Base-by-base conservation (phyloP, 2,888 invertebrate species). In the Thera britannica region DNA sequence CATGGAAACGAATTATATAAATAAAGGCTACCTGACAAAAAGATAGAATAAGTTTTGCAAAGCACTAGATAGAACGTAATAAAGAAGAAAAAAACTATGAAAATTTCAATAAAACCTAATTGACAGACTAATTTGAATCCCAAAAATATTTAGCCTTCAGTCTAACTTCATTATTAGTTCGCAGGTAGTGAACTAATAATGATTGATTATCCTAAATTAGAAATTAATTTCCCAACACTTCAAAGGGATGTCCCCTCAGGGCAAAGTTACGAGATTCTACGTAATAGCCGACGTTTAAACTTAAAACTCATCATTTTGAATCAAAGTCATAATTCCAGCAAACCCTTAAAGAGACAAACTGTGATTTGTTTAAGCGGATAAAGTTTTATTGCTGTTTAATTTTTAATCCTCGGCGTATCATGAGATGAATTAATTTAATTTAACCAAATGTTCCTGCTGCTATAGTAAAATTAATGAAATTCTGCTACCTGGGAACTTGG, bases 381-480 rank as follows among this genome's bases (percentile, higher is more conserved):
- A 85, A 85, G 82, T 84, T 83, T 72, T 49, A 67, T 69, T 71
- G 74, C 76, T 79, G 77, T 80, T 83, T 79, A 77, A 83, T 82
- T 83, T 83, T 84, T 81, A 77, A 80, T 74, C 75, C 72, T 64
- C 70, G 66, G 70, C 57, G 59, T 72, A 46, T 9, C 44, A 46
- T 9, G 71, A 73, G 74, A 70, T 44, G 41, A 59, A 57, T 55
- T 35, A 12, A 57, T 57, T 68, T 59, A 60, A 60, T 60, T 68
- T 59, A 48, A 52, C 3, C 12, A 51, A 51, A 12, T 34, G 7
- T 34, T n/a, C 8, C 34, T 52, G 34, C 34, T 52, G 8, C 23
- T 23, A 1, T 23, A 1, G 23, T 23, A 23, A 23, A 23, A 23
- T 23, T 23, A 23, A 23, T 23, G 23, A 23, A 23, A 23, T 23